These are phyloP conservation scores for Hemichromis elongatus DNA, from an alignment of 2,113 vertebrate species.

Conservation along the genomic window DNA sequence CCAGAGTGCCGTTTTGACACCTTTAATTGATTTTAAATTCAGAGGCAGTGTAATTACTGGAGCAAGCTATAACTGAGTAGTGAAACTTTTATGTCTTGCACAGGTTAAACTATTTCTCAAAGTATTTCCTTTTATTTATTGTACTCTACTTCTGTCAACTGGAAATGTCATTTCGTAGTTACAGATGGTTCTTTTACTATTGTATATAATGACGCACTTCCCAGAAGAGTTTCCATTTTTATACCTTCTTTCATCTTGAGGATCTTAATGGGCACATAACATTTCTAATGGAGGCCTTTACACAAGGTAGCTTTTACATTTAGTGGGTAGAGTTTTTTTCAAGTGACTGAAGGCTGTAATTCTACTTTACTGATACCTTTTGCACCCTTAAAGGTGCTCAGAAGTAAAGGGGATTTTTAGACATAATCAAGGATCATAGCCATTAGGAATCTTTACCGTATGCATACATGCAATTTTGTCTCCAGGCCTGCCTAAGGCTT, in stretches of 20 bases:
- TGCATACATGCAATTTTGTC: slow-evolving; percentile 2
- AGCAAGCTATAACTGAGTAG: not conserved
- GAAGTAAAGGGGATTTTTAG: not conserved
- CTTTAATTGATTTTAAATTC: not conserved
- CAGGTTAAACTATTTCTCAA: not conserved
- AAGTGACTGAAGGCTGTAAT: not conserved
- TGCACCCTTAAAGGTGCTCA: not conserved
- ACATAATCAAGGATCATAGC: not conserved
- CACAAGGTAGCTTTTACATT: not conserved
- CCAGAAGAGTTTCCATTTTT: not conserved
- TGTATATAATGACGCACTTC: not conserved
- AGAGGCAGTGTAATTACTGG: not conserved
- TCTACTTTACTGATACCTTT: not conserved
- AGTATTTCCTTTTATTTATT: not conserved
- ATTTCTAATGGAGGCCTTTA: not conserved
- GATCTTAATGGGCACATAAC: not conserved
- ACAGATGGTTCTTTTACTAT: not conserved
- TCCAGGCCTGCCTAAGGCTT: slow-evolving; percentile 16
- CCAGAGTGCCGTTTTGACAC: not conserved
- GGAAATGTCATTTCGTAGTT: not conserved
- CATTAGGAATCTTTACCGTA: not conserved
- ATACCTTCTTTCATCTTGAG: not conserved
- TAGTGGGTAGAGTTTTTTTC: not conserved
- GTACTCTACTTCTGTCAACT: not conserved
- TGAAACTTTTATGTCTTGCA: not conserved